Evolutionary conservation across 2,888 invertebrate species (phyloP), one percentile per base, ranked within the genome.

Genomic region (Cinara cedri): DNA sequence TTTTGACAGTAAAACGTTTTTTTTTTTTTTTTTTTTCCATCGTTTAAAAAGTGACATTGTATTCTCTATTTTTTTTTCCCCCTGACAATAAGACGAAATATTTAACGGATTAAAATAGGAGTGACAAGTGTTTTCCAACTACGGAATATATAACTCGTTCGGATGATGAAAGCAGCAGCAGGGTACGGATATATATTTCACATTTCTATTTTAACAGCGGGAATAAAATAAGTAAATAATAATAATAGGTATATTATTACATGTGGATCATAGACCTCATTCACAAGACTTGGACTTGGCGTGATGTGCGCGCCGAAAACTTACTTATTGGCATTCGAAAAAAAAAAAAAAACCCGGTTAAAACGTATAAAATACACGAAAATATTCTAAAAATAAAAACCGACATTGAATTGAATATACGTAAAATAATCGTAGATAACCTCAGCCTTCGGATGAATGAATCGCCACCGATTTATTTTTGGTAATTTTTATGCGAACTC

Each of bases 91-190:
- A 44, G 54, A 57, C 4, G 8, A 75, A 19, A 65, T 65, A 66
- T 54, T 55, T 65, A 65, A 66, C 75, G 66, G 74, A 75, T 75
- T 75, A 54, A 75, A 44, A 65, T 24, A 24, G 42, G 65, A 75
- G 63, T 65, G 74, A 75, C 74, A 75, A 65, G 63, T 75, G 65
- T 75, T 65, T 75, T 63, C 74, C 49, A 65, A 44, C 34, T 26
- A 62, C 14, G 24, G 42, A 65, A 65, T 26, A 54, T 49, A 75
- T 54, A 44, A 75, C 24, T 75, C 42, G 74, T 75, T 54, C 13
- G 63, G 54, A 62, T 19, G 49, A 46, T 49, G 60, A 62, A 49
- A 75, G 24, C 63, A 75, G 51, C 74, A 54, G 71, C 55, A 54
- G 62, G 62, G 24, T 65, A 75, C 54, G 49, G 72, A 72, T 60